phyloP scores from a whole-genome alignment of 2,797 vertebrate species.

The Thripadectes ignobilis region DNA sequence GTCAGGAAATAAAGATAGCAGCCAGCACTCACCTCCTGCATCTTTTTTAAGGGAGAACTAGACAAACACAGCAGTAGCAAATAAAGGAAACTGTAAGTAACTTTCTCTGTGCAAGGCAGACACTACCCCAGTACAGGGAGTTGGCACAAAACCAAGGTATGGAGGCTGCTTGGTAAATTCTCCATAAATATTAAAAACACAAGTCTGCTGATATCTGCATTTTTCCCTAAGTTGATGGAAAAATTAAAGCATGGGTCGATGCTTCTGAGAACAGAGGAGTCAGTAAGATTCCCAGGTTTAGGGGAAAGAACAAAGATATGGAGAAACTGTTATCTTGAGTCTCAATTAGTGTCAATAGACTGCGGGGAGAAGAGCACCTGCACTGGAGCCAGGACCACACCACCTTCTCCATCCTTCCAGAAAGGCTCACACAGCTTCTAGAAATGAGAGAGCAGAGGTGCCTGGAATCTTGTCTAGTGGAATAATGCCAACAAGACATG shows the following conservation, averaged over 20 bases:
- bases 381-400: background rate
- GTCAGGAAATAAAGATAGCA: slow-evolving; percentile 47
- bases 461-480: background rate
- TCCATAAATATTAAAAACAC: background rate
- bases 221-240: background rate
- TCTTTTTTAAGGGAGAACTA: slow-evolving; percentile 30
- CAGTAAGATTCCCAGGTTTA: background rate
- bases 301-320: background rate
- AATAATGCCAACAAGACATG: background rate
- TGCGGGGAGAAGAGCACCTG: background rate
- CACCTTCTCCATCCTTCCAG: background rate
- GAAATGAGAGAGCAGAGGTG: background rate
- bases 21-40: slow-evolving; percentile 36
- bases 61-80: background rate
- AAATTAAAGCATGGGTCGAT: background rate
- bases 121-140: background rate
- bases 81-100: background rate
- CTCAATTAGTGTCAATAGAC: background rate
- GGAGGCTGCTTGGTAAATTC: background rate
- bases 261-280: background rate
- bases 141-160: background rate
- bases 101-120: background rate
- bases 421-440: background rate
- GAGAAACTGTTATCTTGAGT: background rate
- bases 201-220: background rate